Conservation (phyloP, 1,140 invertebrate species). For the Nasonia vitripennis region DNA sequence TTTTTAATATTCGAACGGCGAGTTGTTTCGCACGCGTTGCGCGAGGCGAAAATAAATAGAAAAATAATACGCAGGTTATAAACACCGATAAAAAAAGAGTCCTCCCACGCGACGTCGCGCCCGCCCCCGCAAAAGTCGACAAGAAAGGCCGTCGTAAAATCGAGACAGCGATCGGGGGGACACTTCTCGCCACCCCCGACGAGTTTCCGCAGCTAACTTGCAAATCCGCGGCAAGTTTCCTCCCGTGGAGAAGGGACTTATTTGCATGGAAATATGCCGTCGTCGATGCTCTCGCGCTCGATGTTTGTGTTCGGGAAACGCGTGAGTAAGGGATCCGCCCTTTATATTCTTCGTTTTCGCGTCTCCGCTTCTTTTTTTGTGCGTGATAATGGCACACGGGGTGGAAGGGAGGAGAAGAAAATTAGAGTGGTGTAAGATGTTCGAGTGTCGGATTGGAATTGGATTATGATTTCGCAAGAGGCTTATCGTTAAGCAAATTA, state of each 20-base stretch:
- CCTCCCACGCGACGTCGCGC: too few species aligned
- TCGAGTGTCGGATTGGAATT: neutral
- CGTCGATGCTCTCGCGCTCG: neutral
- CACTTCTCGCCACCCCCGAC: neutral
- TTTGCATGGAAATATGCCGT: constrained; percentile 49
- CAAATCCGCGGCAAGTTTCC: constrained; percentile 42
- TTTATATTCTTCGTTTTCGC: neutral
- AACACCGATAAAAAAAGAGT: neutral
- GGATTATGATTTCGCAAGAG: neutral
- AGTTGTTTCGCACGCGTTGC: too few species aligned
- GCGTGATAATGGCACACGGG: neutral
- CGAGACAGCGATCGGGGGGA: constrained; percentile 11
- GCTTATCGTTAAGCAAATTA: neutral
- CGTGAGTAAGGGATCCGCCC: neutral
- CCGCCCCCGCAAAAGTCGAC: too few species aligned
- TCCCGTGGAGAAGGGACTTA: neutral
- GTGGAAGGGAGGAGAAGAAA: neutral
- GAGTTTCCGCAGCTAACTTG: constrained; percentile 17
- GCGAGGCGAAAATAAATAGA: neutral
- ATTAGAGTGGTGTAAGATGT: neutral
- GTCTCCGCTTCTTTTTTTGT: neutral
- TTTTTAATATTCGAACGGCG: neutral
- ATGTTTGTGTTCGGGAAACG: neutral
- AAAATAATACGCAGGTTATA: neutral
- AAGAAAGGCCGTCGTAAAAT: constrained; percentile 13